These are phyloP conservation scores for Papilio xuthus DNA, from an alignment of 1,140 invertebrate genomes.

Conservation along the genomic window DNA sequence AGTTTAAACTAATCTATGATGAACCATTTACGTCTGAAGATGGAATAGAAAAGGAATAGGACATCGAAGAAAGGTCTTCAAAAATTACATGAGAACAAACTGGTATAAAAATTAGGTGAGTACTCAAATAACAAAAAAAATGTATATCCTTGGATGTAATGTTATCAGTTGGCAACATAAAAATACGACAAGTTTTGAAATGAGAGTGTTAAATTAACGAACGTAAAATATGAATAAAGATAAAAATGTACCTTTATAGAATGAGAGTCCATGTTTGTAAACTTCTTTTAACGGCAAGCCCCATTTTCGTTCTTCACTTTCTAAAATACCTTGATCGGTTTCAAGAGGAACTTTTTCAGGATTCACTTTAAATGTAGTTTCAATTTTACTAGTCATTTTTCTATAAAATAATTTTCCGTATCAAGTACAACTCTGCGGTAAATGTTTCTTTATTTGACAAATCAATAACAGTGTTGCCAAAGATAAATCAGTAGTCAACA, in stretches of 20 bases:
- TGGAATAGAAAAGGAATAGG: not conserved
- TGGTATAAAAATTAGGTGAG: too few species aligned
- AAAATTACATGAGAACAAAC: not conserved
- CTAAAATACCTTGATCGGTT: constrained; percentile 78
- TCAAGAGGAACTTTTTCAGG: constrained; percentile 75
- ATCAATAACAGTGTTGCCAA: constrained; percentile 25
- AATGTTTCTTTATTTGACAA: constrained; percentile 37
- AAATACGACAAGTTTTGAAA: not conserved
- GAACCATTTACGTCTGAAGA: not conserved
- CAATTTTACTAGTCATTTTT: constrained; percentile 62
- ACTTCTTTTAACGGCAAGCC: constrained; percentile 89
- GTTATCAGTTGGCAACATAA: not conserved
- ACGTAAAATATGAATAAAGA: constrained; percentile 25
- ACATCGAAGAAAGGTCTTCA: not conserved
- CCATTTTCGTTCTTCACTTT: constrained; percentile 82
- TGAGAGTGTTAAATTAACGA: not conserved
- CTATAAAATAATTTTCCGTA: constrained; percentile 28
- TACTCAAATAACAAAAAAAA: too few species aligned
- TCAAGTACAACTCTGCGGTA: constrained; percentile 14
- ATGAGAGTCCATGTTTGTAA: constrained; percentile 92
- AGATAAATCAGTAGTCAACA: not conserved
- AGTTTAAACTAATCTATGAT: not conserved
- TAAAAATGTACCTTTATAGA: constrained; percentile 91
- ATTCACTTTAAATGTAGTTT: constrained; percentile 67
- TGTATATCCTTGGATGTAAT: too few species aligned